These are phyloP conservation scores for Lomographa bimaculata DNA, from an alignment of 2,888 invertebrate species.

Conservation along the genomic window DNA sequence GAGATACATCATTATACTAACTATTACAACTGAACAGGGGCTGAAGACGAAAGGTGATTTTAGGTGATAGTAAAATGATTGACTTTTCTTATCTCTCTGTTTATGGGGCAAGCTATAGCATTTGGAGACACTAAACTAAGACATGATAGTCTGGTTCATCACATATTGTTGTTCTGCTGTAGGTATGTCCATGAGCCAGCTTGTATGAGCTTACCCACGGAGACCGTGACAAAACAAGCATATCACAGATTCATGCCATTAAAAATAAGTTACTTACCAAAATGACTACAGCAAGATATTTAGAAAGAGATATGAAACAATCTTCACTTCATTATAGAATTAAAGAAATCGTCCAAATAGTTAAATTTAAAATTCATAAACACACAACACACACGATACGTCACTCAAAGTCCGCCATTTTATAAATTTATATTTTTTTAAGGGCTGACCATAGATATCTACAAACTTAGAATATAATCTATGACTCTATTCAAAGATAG, in stretches of 20 bases:
- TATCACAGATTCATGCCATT: slow-evolving; percentile 8
- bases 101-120: too few species aligned
- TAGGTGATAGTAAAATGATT: too few species aligned
- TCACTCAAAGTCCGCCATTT: slow-evolving; percentile 78
- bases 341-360: slow-evolving; percentile 48
- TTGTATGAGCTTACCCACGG: too few species aligned
- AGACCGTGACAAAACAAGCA: slow-evolving; percentile 49
- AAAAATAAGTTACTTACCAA: slow-evolving; percentile 51
- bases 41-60: too few species aligned
- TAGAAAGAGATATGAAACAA: slow-evolving; percentile 42
- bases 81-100: too few species aligned
- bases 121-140: too few species aligned
- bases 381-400: slow-evolving; percentile 77
- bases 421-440: slow-evolving; percentile 55
- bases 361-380: slow-evolving; percentile 63
- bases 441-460: slow-evolving; percentile 16
- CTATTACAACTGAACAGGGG: too few species aligned
- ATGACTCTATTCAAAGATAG: too few species aligned
- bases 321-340: slow-evolving; percentile 62
- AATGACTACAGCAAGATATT: slow-evolving; percentile 45
- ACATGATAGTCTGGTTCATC: too few species aligned
- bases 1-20: too few species aligned
- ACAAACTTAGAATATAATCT: too few species aligned
- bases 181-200: too few species aligned
- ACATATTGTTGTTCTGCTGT: slow-evolving; percentile 50